These are phyloP conservation scores for Propithecus perrieri DNA, from an alignment of 2,797 vertebrate species.

Conservation along the genomic window DNA sequence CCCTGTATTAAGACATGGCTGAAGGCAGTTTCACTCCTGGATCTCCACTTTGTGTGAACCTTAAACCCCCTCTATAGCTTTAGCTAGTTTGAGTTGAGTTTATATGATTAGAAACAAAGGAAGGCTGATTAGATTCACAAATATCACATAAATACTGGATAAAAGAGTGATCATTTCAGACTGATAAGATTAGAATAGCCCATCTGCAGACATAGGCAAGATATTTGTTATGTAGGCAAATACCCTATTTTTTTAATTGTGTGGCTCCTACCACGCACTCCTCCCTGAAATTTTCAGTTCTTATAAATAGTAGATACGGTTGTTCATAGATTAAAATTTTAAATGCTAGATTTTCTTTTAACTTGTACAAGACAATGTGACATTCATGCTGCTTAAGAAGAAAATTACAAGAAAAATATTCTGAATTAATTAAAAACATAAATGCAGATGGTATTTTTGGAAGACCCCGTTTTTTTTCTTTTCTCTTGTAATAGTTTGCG, in stretches of 20 bases:
- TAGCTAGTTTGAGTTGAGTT: background rate
- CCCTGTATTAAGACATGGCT: background rate
- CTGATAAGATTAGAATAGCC: background rate
- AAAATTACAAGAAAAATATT: conserved; percentile 32
- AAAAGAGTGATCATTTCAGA: background rate
- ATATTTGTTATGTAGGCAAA: background rate
- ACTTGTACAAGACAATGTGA: background rate
- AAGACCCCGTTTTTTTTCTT: background rate
- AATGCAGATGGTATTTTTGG: background rate
- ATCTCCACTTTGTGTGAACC: background rate
- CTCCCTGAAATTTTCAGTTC: background rate
- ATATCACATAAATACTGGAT: background rate
- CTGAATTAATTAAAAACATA: background rate
- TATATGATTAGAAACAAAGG: background rate
- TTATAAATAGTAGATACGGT: background rate
- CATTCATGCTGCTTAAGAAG: background rate
- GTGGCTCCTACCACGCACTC: background rate
- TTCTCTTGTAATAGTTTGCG: background rate
- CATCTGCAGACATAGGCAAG: background rate
- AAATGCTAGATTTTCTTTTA: background rate
- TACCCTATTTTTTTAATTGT: background rate
- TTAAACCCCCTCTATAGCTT: background rate
- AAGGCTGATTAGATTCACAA: background rate
- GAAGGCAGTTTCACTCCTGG: background rate
- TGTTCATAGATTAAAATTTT: background rate